These are phyloP conservation scores for Hydrolagus colliei DNA, from an alignment of 2,797 vertebrate genomes.

Conservation along the genomic window DNA sequence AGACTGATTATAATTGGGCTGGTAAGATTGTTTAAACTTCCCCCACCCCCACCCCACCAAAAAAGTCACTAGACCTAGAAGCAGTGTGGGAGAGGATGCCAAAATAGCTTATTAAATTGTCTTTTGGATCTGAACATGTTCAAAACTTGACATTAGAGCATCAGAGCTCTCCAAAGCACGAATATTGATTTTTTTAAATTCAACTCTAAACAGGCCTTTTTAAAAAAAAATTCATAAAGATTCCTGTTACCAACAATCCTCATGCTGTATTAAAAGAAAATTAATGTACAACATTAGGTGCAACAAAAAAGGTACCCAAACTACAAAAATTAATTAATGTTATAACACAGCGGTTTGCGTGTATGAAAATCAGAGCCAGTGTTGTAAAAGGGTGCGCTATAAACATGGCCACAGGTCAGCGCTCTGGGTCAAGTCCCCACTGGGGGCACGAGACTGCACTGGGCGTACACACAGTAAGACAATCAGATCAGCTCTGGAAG, in stretches of 20 bases:
- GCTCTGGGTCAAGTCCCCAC: too few species aligned
- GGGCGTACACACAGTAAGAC: too few species aligned
- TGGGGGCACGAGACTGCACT: too few species aligned
- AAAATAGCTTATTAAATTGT: not conserved
- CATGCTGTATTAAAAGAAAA: not conserved
- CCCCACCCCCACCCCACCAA: not conserved
- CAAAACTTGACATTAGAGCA: not conserved
- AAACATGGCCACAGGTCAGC: too few species aligned
- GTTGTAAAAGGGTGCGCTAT: too few species aligned
- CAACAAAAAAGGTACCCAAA: too few species aligned
- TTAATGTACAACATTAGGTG: not conserved
- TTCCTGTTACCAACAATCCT: not conserved
- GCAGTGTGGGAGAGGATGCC: too few species aligned
- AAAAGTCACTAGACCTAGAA: not conserved
- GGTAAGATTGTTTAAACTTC: constrained; percentile 7
- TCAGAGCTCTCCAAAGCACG: not conserved
- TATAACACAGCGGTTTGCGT: too few species aligned
- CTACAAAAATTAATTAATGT: too few species aligned
- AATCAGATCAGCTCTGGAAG: too few species aligned
- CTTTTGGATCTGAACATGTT: not conserved
- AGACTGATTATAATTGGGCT: not conserved
- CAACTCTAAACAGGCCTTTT: not conserved
- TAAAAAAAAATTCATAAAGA: too few species aligned
- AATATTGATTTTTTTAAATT: not conserved
- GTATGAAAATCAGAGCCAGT: too few species aligned